These are phyloP conservation scores for Geophilus truncorum DNA, from an alignment of 2,888 invertebrate species.

Conservation along the genomic window DNA sequence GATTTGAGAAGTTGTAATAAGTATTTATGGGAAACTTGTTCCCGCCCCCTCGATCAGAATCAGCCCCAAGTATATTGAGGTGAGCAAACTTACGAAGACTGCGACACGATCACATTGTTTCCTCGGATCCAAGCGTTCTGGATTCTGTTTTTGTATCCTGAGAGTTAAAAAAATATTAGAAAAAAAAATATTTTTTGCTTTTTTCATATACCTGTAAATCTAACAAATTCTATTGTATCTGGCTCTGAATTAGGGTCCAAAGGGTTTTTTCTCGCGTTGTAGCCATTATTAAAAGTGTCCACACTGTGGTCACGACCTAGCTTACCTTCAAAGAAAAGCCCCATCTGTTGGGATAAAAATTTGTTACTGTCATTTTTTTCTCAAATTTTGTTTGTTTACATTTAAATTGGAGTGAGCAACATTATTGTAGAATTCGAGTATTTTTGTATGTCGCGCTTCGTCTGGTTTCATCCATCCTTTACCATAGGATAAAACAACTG, in stretches of 20 bases:
- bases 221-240: constrained; percentile 30
- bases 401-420: constrained; percentile 39
- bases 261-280: constrained; percentile 32
- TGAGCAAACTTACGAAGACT: constrained; percentile 29
- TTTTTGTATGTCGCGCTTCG: constrained; percentile 38
- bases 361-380: neutral
- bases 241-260: constrained; percentile 32
- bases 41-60: neutral
- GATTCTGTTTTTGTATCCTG: constrained; percentile 31
- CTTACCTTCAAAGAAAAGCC: constrained; percentile 34
- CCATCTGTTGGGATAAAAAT: neutral
- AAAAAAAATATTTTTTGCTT: neutral
- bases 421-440: constrained; percentile 40
- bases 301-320: constrained; percentile 30
- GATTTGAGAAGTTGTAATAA: neutral
- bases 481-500: constrained; percentile 30
- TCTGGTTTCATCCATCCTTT: constrained; percentile 30
- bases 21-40: neutral
- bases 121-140: constrained; percentile 31
- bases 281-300: constrained; percentile 29
- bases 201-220: constrained; percentile 34
- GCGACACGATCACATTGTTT: constrained; percentile 30
- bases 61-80: neutral
- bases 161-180: neutral
- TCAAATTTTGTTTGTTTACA: neutral